A percentile compares a stretch with the other conserved stretches of the same genome.
Evolutionary conservation across 2,113 vertebrate genomes (phyloP).

Genomic region (Rhinogobius similis): DNA sequence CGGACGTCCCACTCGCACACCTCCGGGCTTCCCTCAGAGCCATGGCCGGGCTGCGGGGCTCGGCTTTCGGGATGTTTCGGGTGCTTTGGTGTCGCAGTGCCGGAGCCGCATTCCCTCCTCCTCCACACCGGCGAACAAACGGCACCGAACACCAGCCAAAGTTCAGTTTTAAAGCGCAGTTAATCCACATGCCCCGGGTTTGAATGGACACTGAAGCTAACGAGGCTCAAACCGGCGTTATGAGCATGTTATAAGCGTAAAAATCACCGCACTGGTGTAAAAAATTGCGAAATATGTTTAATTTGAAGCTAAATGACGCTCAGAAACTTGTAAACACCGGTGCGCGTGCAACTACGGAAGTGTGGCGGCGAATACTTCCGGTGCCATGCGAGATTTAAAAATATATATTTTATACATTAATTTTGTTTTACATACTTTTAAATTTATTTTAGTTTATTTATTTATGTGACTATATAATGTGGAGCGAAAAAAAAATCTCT

Average conservation of each 20-base stretch:
- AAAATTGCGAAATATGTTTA: not conserved
- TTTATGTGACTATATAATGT: not conserved
- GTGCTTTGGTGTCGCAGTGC: not conserved
- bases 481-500: too few species aligned
- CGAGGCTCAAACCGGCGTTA: not conserved
- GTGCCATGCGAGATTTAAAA: not conserved
- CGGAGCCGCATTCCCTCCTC: not conserved
- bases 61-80: not conserved
- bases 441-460: not conserved
- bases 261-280: not conserved
- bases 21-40: not conserved
- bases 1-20: slow-evolving; percentile 9
- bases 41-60: not conserved
- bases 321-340: not conserved
- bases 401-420: too few species aligned
- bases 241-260: not conserved
- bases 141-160: not conserved
- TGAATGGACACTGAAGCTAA: not conserved
- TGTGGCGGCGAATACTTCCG: not conserved
- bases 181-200: not conserved
- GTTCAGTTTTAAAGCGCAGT: not conserved
- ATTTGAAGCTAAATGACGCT: not conserved
- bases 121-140: slow-evolving; percentile 10
- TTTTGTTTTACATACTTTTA: not conserved
- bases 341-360: not conserved